These are phyloP conservation scores for Onychomys torridus DNA, from an alignment of 2,797 vertebrate genomes.

Conservation along the genomic window DNA sequence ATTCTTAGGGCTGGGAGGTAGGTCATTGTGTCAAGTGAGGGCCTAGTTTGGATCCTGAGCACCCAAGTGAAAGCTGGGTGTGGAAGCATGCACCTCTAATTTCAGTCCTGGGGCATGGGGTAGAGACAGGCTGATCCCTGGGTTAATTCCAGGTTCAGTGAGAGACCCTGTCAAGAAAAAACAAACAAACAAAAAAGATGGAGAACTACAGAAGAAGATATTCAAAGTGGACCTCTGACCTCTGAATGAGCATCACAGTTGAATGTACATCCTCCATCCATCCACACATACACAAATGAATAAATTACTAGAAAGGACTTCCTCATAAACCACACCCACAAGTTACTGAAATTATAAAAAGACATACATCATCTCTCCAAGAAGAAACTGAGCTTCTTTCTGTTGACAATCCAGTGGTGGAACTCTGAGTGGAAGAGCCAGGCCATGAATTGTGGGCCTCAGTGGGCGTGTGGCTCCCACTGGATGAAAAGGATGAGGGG, in stretches of 20 bases:
- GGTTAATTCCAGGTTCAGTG: background rate
- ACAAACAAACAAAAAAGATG: too few relatives aligned
- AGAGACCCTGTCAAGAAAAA: background rate
- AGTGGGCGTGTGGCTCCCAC: constrained; percentile 75
- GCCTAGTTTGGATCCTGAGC: background rate
- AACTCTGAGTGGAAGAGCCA: constrained; percentile 88
- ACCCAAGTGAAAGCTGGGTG: background rate
- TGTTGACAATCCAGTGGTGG: constrained; percentile 88
- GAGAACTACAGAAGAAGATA: too few relatives aligned
- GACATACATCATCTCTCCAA: constrained; percentile 92
- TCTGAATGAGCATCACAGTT: background rate
- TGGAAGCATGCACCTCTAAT: background rate
- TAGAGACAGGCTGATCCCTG: background rate
- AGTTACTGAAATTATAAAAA: constrained; percentile 1
- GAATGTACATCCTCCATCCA: background rate
- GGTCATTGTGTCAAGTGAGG: background rate
- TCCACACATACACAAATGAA: background rate
- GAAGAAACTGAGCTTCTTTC: constrained; percentile 92
- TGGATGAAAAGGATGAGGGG: constrained; percentile 78
- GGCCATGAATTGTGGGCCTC: constrained; percentile 87
- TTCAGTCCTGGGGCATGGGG: background rate
- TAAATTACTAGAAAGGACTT: background rate
- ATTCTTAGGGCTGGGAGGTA: background rate
- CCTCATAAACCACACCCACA: background rate
- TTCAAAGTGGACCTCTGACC: background rate